Evolutionary conservation across 2,797 vertebrate genomes (phyloP).

Genomic region (Acridotheres tristis): DNA sequence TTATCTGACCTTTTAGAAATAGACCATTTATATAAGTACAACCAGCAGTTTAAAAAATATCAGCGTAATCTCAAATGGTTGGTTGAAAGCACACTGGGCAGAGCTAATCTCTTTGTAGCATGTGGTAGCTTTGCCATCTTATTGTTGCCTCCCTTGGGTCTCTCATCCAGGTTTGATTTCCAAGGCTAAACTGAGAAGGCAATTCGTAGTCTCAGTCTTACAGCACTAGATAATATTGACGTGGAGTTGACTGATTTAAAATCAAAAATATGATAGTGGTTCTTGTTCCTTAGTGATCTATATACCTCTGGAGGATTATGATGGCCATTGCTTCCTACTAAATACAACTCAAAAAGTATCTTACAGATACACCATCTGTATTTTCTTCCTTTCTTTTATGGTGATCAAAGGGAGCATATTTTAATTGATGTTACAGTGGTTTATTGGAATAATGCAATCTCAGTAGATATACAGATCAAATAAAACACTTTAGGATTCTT

Average conservation of each 20-base stretch:
- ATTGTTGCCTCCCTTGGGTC: not conserved
- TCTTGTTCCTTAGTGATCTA: not conserved
- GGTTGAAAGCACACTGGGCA: not conserved
- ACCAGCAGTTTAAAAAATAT: not conserved
- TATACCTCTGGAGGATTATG: not conserved
- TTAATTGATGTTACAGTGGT: not conserved
- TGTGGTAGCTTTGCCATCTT: not conserved
- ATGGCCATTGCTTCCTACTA: not conserved
- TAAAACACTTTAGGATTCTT: not conserved
- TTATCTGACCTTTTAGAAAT: constrained; percentile 19
- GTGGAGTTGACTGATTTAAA: not conserved
- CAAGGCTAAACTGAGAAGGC: not conserved
- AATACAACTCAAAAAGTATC: not conserved
- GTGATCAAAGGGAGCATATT: not conserved
- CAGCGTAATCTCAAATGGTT: not conserved
- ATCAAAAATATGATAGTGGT: not conserved
- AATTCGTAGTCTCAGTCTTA: not conserved
- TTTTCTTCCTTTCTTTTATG: not conserved
- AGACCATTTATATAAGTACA: not conserved
- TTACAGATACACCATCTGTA: not conserved
- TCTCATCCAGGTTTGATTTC: not conserved
- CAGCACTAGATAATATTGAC: not conserved
- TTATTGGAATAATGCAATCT: not conserved
- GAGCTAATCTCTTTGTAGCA: not conserved
- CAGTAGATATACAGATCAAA: not conserved